Evolutionary conservation across 1,140 invertebrate genomes (phyloP), one percentile per base, ranked within the genome.

Genomic region (Cataglyphis hispanica): DNA sequence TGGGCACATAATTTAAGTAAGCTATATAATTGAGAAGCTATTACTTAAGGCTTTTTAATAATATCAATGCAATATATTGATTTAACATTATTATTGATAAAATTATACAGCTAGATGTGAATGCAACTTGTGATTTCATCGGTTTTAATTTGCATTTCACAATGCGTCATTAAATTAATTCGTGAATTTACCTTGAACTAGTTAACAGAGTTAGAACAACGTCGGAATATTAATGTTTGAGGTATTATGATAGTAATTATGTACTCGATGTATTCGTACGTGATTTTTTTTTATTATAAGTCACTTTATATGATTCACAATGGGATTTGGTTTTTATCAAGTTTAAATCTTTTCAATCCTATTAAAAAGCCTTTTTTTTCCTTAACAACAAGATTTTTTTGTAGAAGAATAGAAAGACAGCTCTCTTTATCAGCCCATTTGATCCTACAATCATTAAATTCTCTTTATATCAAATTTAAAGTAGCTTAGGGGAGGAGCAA

Each of bases 331-430:
- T 11, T 37, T 27, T 46, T 60, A 58, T n/a, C 1, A 53, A 78
- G 5, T 56, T 67, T 53, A 60, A 81, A 81, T 72, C 27, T 31
- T 58, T 40, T 72, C 27, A 74, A 34, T 7, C 25, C 16, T 83
- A 46, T 81, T 70, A 60, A 72, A 72, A 34, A 50, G 46, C 27
- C 27, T 69, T 74, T 81, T 61, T n/a, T 58, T 53, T 43, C 11
- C 53, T 31, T 83, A 46, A 60, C 25, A 43, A 27, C 37, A 31
- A 25, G 19, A 6, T 43, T 72, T 13, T 13, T 70, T 8, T 46
- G 2, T 25, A 31, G 13, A 61, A 74, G 46, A 74, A 60, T 8
- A 31, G 19, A 19, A 50, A 78, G n/a, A 4, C 53, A 78, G 75
- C 7, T 58, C 6, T 81, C 27, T 58, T 83, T 46, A 83, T 81